Evolutionary conservation across 1,140 invertebrate genomes (phyloP), one percentile per base, ranked within the genome.

Genomic region (Scaptomyza hsui): DNA sequence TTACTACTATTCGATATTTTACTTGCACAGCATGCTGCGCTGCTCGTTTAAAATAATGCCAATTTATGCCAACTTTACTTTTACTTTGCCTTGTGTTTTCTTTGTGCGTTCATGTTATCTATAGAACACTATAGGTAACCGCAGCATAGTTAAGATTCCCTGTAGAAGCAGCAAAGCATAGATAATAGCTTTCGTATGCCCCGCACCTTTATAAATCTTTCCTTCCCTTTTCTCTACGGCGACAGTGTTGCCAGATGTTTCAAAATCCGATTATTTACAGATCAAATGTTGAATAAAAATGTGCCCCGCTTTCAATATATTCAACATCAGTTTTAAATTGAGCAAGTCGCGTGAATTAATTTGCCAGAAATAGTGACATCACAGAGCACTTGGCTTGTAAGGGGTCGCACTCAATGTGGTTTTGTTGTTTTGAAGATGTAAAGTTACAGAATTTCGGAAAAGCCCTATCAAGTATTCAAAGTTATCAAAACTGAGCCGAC

Each of bases 31-130:
- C 10, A 21, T 6, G 37, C 35, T 45, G 51, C 18, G 24, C 37
- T 49, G 65, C 49, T 44, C 44, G 60, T 61, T 57, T 71, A 65
- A 52, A 39, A 35, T 45, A 45, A 60, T 45, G 39, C 18, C 35
- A 45, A 68, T 68, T 60, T 26, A 52, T 44, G 45, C 39, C 64
- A 68, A 59, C 63, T 49, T 59, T 45, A 45, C 26, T 26, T 67
- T 57, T 51, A 13, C 24, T 49, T 35, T 21, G 16, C 13, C 19
- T 60, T 42, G n/a, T 19, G 13, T 52, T 52, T 56, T 18, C 16
- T 37, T 18, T 60, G 16, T 4, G 47, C 41, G 35, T 32, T 41
- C 26, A 13, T 3, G 9, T 16, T 62, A n/a, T 18, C 57, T 39
- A 45, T 19, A 29, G 29, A 7, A 63, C 44, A 55, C 42, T 10